Conservation (phyloP, 2,888 invertebrate genomes). For the Tridacna crocea region DNA sequence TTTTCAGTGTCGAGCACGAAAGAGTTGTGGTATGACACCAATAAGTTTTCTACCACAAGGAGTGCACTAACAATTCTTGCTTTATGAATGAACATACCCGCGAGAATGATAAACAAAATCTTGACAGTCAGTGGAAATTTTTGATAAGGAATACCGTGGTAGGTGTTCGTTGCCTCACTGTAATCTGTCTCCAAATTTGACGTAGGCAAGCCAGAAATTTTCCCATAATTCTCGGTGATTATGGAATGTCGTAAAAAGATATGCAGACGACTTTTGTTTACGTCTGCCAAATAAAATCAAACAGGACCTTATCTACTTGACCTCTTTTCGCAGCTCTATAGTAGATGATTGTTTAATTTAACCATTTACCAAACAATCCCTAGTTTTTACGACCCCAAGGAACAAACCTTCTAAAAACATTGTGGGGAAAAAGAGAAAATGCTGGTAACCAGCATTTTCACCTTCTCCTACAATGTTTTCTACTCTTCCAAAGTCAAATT, state of each 20-base stretch:
- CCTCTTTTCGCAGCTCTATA: too few species aligned
- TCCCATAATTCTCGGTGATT: conserved; percentile 2
- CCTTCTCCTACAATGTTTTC: too few species aligned
- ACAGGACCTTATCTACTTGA: background rate
- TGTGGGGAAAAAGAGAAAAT: too few species aligned
- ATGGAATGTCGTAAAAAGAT: conserved; percentile 12
- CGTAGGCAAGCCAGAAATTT: conserved; percentile 7
- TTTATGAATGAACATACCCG: background rate
- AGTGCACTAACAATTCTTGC: background rate
- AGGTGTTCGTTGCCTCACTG: background rate
- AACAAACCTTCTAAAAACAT: too few species aligned
- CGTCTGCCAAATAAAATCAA: conserved; percentile 2
- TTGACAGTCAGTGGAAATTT: background rate
- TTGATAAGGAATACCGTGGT: conserved; percentile 2
- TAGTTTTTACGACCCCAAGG: too few species aligned
- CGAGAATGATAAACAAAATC: background rate
- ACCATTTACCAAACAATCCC: too few species aligned
- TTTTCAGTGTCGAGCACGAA: too few species aligned
- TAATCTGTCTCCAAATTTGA: conserved; percentile 1
- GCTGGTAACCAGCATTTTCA: too few species aligned
- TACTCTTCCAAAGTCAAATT: too few species aligned
- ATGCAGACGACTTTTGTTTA: conserved; percentile 9
- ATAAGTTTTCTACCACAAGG: too few species aligned
- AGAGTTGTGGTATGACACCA: too few species aligned
- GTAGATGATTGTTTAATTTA: too few species aligned